A percentile compares a stretch with the other conserved stretches of the same genome.
Conservation (phyloP, 2,888 invertebrate genomes). For the Malacosoma neustria region DNA sequence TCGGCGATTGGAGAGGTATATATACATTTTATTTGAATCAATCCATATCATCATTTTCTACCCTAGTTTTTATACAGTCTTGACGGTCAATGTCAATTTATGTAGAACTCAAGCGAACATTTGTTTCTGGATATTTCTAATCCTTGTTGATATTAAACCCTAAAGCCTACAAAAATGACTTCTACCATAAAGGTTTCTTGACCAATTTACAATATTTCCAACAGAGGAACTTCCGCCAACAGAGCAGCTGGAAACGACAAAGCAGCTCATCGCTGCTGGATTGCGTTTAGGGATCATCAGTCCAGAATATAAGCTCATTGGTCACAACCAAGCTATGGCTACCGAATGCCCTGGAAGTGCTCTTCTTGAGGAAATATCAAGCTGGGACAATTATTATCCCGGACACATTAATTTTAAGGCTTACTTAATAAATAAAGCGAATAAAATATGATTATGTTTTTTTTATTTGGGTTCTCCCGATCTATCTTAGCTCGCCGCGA, state of each 20-base stretch:
- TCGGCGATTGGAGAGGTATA: slow-evolving; percentile 82
- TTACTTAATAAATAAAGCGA: slow-evolving; percentile 2
- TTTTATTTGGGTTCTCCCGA: not conserved
- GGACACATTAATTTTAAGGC: slow-evolving; percentile 9
- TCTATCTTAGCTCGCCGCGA: no score
- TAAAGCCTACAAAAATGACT: no score
- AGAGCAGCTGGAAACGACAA: slow-evolving; percentile 69
- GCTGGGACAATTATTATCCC: slow-evolving; percentile 72
- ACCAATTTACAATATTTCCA: slow-evolving; percentile 4
- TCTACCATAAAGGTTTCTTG: not conserved
- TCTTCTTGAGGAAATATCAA: slow-evolving; percentile 74
- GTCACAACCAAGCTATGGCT: slow-evolving; percentile 63
- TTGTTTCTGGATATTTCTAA: no score
- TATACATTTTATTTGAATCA: no score
- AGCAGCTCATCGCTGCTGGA: slow-evolving; percentile 75
- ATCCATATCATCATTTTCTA: no score
- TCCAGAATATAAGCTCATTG: slow-evolving; percentile 75
- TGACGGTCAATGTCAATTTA: no score
- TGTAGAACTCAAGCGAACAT: no score
- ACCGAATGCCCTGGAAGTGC: slow-evolving; percentile 82
- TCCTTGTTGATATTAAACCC: no score
- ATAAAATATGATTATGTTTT: not conserved
- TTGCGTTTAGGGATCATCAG: slow-evolving; percentile 70
- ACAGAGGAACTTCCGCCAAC: slow-evolving; percentile 75
- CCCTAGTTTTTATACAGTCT: no score